phyloP scores from a whole-genome alignment of 2,113 vertebrate species.

The Alethe castanea region DNA sequence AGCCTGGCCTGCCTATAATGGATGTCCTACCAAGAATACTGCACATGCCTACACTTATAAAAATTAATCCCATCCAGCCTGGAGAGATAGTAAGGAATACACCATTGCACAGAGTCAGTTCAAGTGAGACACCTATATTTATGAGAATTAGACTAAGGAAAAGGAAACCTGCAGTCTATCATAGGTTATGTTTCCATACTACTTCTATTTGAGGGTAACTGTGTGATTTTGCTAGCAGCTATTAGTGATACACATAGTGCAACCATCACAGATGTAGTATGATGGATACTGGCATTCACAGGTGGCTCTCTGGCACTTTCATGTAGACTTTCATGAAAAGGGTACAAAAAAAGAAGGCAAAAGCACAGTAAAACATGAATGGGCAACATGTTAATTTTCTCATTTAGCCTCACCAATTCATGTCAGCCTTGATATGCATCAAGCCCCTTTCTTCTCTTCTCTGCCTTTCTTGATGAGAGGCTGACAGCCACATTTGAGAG shows the following conservation, averaged over 20 bases:
- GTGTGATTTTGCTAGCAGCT: neutral
- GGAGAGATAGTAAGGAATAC: neutral
- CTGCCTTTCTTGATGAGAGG: neutral
- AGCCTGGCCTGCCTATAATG: neutral
- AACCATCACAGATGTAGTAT: neutral
- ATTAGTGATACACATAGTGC: neutral
- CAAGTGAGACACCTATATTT: neutral
- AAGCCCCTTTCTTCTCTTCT: neutral
- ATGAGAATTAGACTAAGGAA: neutral
- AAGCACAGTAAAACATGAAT: rapidly evolving
- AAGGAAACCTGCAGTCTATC: neutral
- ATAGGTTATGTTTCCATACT: neutral
- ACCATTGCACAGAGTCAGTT: neutral
- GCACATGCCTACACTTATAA: neutral
- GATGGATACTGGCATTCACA: neutral
- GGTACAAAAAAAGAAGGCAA: neutral
- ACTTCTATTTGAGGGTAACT: neutral
- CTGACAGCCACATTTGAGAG: neutral
- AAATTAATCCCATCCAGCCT: neutral
- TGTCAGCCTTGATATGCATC: neutral
- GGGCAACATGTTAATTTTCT: neutral
- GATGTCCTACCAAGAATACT: neutral
- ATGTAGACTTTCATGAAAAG: neutral
- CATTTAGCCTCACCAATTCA: neutral
- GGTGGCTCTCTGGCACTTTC: neutral